Conservation (phyloP, 2,113 vertebrate species). For the Phoenicopterus ruber region DNA sequence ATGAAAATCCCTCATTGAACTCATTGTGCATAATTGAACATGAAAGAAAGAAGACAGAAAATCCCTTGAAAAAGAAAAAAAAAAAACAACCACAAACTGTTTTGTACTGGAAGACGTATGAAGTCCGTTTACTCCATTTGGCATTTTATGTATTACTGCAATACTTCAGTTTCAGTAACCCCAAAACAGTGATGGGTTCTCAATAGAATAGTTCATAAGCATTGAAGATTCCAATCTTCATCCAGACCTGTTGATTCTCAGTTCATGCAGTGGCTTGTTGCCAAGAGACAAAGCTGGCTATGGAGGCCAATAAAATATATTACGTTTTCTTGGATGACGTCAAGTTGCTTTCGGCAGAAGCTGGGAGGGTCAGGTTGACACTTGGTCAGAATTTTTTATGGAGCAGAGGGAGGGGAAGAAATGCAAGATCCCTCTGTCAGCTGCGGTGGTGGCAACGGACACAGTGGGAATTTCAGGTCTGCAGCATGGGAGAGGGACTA, state of each 20-base stretch:
- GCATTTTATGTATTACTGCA: background rate
- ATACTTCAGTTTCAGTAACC: background rate
- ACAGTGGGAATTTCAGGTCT: background rate
- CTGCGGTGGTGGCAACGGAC: background rate
- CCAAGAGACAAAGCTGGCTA: background rate
- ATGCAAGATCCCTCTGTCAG: fast-evolving
- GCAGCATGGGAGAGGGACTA: background rate
- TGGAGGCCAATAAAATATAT: background rate
- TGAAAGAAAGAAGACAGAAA: background rate
- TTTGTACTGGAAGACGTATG: background rate
- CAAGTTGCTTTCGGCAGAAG: background rate
- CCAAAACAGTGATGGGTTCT: background rate
- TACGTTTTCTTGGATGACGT: background rate
- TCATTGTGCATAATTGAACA: background rate
- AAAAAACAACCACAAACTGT: fast-evolving
- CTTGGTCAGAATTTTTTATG: background rate
- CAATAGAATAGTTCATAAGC: background rate
- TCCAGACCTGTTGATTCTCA: background rate
- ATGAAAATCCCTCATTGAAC: background rate
- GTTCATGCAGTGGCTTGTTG: background rate
- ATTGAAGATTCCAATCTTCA: background rate
- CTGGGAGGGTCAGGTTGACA: background rate
- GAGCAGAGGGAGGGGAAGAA: background rate
- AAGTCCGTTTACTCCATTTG: background rate
- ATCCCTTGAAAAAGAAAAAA: background rate